Evolutionary conservation across 2,888 invertebrate species (phyloP).

Genomic region (Eutolmus rufibarbis): DNA sequence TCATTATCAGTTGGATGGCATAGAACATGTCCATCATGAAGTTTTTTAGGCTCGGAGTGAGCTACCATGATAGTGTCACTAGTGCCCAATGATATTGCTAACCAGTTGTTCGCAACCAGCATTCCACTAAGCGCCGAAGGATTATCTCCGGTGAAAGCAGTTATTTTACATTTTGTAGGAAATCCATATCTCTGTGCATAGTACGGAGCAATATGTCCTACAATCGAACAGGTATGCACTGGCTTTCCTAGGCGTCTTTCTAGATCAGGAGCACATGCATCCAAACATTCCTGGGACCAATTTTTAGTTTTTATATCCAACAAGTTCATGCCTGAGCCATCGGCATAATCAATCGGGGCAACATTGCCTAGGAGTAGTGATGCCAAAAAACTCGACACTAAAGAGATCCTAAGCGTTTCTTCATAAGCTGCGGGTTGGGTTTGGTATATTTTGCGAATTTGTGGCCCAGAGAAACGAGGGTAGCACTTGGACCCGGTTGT

Average conservation of each 20-base stretch:
- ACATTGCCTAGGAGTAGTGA: slow-evolving; percentile 86
- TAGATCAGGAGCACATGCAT: slow-evolving; percentile 80
- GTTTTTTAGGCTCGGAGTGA: slow-evolving; percentile 71
- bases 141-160: slow-evolving; percentile 96
- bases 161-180: slow-evolving; percentile 76
- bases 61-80: slow-evolving; percentile 91
- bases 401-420: slow-evolving; percentile 84
- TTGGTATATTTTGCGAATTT: slow-evolving; percentile 88
- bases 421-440: slow-evolving; percentile 74
- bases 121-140: slow-evolving; percentile 87
- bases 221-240: slow-evolving; percentile 72
- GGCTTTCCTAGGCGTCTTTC: slow-evolving; percentile 76
- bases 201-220: slow-evolving; percentile 80
- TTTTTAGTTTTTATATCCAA: slow-evolving; percentile 79
- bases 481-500: slow-evolving; percentile 62
- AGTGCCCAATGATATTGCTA: slow-evolving; percentile 90
- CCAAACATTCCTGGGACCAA: slow-evolving; percentile 79
- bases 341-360: slow-evolving; percentile 89
- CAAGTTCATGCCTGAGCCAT: slow-evolving; percentile 97
- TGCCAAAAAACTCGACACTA: slow-evolving; percentile 92
- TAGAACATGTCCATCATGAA: slow-evolving; percentile 83
- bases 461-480: slow-evolving; percentile 83
- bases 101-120: slow-evolving; percentile 78
- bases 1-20: slow-evolving; percentile 82
- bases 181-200: slow-evolving; percentile 89